Evolutionary conservation across 2,888 invertebrate species (phyloP), one percentile per base, ranked within the genome.

Genomic region (Drosophila multiciliata): DNA sequence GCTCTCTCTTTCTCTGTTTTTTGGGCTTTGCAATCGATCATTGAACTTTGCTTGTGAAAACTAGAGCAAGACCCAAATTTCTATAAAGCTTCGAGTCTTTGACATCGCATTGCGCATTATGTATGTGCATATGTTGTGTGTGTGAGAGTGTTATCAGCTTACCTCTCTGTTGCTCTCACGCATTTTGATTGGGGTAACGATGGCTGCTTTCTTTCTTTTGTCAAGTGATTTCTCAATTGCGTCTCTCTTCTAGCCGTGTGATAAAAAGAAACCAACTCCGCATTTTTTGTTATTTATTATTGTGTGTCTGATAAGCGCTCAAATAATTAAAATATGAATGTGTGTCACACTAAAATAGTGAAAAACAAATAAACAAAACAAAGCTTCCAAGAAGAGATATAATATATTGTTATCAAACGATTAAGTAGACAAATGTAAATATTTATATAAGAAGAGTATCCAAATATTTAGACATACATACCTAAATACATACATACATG

Each of bases 41-140:
- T 87, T 91, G 90, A 91, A 91, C 90, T 90, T 85, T 87, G 82
- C 78, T 86, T 87, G 86, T 83, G 86, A 91, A 90, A 91, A 91
- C 89, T 91, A 88, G 90, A 91, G 90, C 90, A 89, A 91, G 90
- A 91, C 90, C 90, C 85, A 89, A 86, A 91, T 90, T 91, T 90
- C 85, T 87, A 75, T 58, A 82, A 73, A 75, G 74, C 75, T 81
- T 80, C 61, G 75, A 67, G 65, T 68, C 62, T 78, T 66, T 73
- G 67, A 54, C 58, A 66, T 55, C 57, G 54, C 15, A 42, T 66
- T 66, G 59, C 38, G 20, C 64, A 65, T 66, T 29, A 26, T 60
- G 23, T 5, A 15, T 59, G 32, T 58, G n/a, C 32, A 26, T 48
- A 23, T 12, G 32, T 65, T 49, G 20, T 45, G 15, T 15, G 17